Evolutionary conservation across 2,888 invertebrate species (phyloP).

Genomic region (Hermaeophaga mercurialis): DNA sequence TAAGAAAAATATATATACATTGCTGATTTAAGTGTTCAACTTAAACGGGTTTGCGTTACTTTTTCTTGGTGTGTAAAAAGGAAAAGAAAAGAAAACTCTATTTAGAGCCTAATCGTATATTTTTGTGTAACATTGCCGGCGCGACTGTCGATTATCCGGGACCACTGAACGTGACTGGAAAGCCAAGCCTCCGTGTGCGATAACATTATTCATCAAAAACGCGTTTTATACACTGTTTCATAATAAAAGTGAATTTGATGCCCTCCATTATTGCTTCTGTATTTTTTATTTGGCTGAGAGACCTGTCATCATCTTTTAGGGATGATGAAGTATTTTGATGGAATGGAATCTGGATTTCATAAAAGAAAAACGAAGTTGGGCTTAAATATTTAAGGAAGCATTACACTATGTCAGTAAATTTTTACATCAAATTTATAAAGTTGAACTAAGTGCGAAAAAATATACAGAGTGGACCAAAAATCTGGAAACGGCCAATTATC

Average conservation of each 20-base stretch:
- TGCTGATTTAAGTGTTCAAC: too few species aligned
- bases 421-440: not conserved
- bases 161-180: slow-evolving; percentile 56
- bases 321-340: slow-evolving; percentile 12
- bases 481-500: too few species aligned
- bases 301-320: slow-evolving; percentile 2
- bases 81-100: slow-evolving; percentile 27
- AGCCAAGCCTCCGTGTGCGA: slow-evolving; percentile 48
- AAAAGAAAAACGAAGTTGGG: too few species aligned
- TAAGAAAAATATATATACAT: too few species aligned
- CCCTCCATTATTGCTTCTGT: slow-evolving; percentile 45
- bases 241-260: slow-evolving; percentile 57
- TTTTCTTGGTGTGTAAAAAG: slow-evolving; percentile 18
- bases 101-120: slow-evolving; percentile 41
- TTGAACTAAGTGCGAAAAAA: too few species aligned
- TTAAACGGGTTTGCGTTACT: too few species aligned
- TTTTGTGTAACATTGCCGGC: slow-evolving; percentile 52
- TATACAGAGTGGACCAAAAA: too few species aligned
- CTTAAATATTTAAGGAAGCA: too few species aligned
- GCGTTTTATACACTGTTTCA: slow-evolving; percentile 57
- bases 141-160: slow-evolving; percentile 56
- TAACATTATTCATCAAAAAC: slow-evolving; percentile 58
- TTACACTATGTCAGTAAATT: too few species aligned
- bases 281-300: slow-evolving; percentile 10
- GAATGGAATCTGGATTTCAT: too few species aligned